Base-by-base conservation (phyloP, 2,113 vertebrate genomes). In the Crotalus helleri region DNA sequence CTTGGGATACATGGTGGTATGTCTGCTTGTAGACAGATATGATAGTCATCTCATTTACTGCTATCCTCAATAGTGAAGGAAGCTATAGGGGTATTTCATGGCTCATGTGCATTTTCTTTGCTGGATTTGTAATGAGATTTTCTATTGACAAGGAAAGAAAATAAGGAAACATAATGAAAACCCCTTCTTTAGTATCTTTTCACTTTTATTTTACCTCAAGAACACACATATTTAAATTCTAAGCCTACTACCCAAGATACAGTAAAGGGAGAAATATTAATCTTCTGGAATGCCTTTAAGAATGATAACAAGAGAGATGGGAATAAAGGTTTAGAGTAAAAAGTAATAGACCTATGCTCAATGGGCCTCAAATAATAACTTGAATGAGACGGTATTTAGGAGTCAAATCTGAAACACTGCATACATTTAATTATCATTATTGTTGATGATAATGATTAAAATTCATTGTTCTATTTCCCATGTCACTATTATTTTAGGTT, bases 191-290 rank as follows among this genome's bases (percentile, higher is more conserved):
- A 90, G 26, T 87, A 55, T 94, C 29, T 95, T 95, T 90, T 33
- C 7, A 59, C 93, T 97, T 96, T 94, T 91, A 90, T 94, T 96
- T 96, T 94, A 94, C 94, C 94, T 95, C 93, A 95, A 93, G 55
- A 7, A 95, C 93, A 91, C 93, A 0, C 90, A 1, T 44, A 24
- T 95, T 95, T 96, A 49, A 96, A 94, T 96, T 96, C 49, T 93
- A 19, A 93, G 13, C 74, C 93, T 57, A 93, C n/a, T 55, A 95
- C 93, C 93, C 92, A 94, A 95, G 91, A 39, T 54, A 92, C 0
- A 90, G 9, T 87, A 94, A 96, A 92, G 94, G 92, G 55, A 97
- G 92, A 93, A 95, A 94, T 90, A 13, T 90, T 95, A 95, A 88
- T 94, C 94, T 94, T 95, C 29, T 91, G 4, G 26, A 96, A 89